Conservation (phyloP, 2,113 vertebrate genomes). For the Callopanchax toddi region DNA sequence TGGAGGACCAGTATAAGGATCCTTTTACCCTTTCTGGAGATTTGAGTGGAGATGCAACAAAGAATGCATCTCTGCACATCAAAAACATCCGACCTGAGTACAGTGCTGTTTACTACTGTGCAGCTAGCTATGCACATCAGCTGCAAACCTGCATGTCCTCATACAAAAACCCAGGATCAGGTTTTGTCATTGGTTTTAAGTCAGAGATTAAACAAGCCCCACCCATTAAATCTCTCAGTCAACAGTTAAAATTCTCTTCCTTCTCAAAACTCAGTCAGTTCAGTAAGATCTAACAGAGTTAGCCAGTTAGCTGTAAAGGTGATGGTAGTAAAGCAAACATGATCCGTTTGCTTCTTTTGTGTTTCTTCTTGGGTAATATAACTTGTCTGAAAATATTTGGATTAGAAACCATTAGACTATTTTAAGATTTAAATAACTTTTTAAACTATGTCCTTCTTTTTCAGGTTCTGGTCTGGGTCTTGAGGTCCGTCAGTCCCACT, state of each 20-base stretch:
- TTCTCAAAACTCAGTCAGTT: too few species aligned
- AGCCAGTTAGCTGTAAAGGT: too few species aligned
- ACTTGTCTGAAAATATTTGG: neutral
- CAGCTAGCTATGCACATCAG: slow-evolving; percentile 55
- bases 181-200: neutral
- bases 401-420: too few species aligned
- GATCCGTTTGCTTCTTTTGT: slow-evolving; percentile 13
- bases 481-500: slow-evolving; percentile 37
- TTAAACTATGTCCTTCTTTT: neutral
- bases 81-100: neutral
- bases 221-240: neutral
- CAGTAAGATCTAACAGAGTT: too few species aligned
- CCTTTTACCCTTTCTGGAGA: slow-evolving; percentile 40
- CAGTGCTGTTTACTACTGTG: slow-evolving; percentile 66
- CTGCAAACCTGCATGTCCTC: slow-evolving; percentile 1
- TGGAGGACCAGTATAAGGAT: slow-evolving; percentile 12
- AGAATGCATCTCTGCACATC: slow-evolving; percentile 13
- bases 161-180: slow-evolving; percentile 20
- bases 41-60: slow-evolving; percentile 3
- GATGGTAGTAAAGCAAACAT: slow-evolving; percentile 1
- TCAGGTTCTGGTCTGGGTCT: slow-evolving; percentile 29
- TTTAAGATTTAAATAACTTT: too few species aligned
- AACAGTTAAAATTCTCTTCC: too few species aligned
- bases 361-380: slow-evolving; percentile 32
- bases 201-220: neutral